Conservation (phyloP, 1,140 invertebrate species). For the Drosophila tsacasi region DNA sequence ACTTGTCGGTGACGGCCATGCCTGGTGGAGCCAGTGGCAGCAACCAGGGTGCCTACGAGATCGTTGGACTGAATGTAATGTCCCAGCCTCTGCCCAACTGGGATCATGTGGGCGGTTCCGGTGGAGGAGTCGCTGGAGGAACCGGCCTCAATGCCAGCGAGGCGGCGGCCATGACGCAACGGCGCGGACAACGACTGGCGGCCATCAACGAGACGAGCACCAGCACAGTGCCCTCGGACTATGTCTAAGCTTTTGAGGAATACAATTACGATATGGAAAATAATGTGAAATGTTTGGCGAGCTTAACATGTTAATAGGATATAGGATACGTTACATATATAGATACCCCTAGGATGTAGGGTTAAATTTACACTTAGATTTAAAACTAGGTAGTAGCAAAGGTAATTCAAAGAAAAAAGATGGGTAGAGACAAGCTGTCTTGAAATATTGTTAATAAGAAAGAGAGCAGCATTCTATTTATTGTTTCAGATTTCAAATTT, state of each 20-base stretch:
- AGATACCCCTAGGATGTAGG: conserved; percentile 47
- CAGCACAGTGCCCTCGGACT: conserved; percentile 88
- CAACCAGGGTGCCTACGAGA: conserved; percentile 87
- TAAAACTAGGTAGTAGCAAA: neutral
- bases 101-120: conserved; percentile 63
- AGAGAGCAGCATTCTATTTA: neutral
- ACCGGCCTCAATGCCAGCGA: conserved; percentile 44
- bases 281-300: conserved; percentile 65
- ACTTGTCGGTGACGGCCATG: conserved; percentile 87
- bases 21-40: conserved; percentile 79
- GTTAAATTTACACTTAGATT: conserved; percentile 25
- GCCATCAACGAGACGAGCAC: conserved; percentile 88
- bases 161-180: conserved; percentile 77
- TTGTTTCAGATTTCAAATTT: neutral
- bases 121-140: conserved; percentile 31
- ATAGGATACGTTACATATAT: conserved; percentile 48
- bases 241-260: conserved; percentile 85
- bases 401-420: neutral
- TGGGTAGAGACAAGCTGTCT: neutral
- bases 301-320: conserved; percentile 71
- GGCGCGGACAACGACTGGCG: conserved; percentile 86
- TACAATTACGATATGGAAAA: conserved; percentile 6
- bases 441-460: neutral
- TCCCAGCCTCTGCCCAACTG: conserved; percentile 83
- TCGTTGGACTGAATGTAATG: conserved; percentile 86